These are phyloP conservation scores for Mormyrops attenuatus DNA, from an alignment of 2,797 vertebrate species.

Conservation along the genomic window DNA sequence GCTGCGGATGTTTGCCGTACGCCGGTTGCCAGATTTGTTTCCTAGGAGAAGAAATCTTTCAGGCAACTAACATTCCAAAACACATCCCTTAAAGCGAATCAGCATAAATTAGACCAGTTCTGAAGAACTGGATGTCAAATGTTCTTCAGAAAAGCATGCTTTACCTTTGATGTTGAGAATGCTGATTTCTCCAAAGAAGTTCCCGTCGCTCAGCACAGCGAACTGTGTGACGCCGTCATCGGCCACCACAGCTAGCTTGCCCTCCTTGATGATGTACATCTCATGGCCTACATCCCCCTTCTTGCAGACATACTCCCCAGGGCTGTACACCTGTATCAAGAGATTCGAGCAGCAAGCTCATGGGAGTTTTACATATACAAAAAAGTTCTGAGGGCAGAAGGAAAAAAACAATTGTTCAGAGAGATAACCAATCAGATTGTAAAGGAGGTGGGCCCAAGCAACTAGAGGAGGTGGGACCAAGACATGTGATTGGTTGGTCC, in stretches of 20 bases:
- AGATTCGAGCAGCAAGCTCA: not conserved
- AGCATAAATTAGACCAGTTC: not conserved
- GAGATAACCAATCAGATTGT: not conserved
- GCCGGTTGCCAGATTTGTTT: conserved; percentile 83
- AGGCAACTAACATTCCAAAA: not conserved
- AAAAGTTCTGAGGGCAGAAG: not conserved
- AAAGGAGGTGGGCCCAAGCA: not conserved
- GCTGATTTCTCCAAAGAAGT: conserved; percentile 95
- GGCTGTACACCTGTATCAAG: conserved; percentile 72
- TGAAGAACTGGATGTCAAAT: not conserved
- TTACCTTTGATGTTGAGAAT: conserved; percentile 90
- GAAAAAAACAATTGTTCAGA: not conserved
- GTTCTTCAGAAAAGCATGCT: not conserved
- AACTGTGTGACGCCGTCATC: conserved; percentile 81
- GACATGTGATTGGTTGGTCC: not conserved
- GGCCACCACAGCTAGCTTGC: conserved; percentile 81
- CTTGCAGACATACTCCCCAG: conserved; percentile 85
- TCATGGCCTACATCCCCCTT: conserved; percentile 87
- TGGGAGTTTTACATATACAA: not conserved
- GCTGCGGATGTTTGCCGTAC: conserved; percentile 88
- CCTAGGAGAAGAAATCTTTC: conserved; percentile 54
- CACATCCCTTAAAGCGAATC: not conserved
- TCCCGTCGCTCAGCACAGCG: conserved; percentile 76
- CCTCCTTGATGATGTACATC: conserved; percentile 93
- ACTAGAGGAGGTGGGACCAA: not conserved